These are phyloP conservation scores for Drosophila kohkoa DNA, from an alignment of 1,140 invertebrate genomes.

Conservation along the genomic window DNA sequence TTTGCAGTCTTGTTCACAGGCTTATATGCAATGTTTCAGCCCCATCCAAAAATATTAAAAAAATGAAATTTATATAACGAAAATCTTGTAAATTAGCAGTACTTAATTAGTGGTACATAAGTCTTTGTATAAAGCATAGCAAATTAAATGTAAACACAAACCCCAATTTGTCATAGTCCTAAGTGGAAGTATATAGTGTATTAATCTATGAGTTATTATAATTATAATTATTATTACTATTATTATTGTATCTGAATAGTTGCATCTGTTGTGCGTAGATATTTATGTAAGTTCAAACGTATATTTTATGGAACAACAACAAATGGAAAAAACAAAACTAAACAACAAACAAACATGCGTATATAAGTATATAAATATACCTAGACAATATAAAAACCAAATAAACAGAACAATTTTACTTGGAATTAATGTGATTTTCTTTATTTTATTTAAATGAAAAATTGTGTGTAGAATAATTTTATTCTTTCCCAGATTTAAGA, in stretches of 20 bases:
- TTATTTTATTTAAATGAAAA: neutral
- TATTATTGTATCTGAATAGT: constrained; percentile 58
- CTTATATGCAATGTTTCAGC: constrained; percentile 8
- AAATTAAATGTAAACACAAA: constrained; percentile 46
- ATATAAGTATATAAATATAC: constrained; percentile 58
- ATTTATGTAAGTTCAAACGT: constrained; percentile 71
- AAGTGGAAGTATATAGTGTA: constrained; percentile 49
- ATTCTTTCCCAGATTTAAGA: neutral
- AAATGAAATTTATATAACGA: neutral
- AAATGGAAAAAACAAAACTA: constrained; percentile 4
- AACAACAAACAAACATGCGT: constrained; percentile 35
- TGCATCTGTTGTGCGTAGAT: constrained; percentile 74
- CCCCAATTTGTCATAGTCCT: constrained; percentile 69
- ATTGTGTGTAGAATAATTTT: too few species aligned
- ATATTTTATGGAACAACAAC: constrained; percentile 66
- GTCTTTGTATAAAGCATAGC: constrained; percentile 75
- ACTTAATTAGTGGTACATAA: constrained; percentile 58
- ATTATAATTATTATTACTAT: constrained; percentile 48
- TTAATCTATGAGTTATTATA: constrained; percentile 27
- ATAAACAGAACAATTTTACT: constrained; percentile 58
- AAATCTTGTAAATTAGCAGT: constrained; percentile 62
- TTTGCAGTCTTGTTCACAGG: constrained; percentile 1
- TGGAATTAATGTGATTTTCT: neutral
- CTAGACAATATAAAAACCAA: constrained; percentile 66
- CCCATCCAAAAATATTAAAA: constrained; percentile 4